These are phyloP conservation scores for Tridacna gigas DNA, from an alignment of 2,888 invertebrate genomes.

Conservation along the genomic window DNA sequence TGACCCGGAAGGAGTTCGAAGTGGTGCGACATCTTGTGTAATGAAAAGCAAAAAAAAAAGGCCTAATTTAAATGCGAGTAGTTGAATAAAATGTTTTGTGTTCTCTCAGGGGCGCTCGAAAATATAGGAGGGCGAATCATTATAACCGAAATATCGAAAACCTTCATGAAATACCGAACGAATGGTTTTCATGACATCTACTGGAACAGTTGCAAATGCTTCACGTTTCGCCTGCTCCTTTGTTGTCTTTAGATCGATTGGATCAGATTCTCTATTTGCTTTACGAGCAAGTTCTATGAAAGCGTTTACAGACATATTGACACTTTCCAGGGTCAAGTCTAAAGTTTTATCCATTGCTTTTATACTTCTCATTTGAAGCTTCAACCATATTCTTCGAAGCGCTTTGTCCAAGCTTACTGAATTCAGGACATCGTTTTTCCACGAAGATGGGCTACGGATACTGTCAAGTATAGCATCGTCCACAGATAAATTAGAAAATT, in stretches of 20 bases:
- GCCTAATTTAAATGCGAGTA: slow-evolving; percentile 13
- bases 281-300: slow-evolving; percentile 48
- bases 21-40: too few relatives aligned
- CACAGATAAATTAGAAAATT: slow-evolving; percentile 21
- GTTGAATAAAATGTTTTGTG: slow-evolving; percentile 1
- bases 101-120: slow-evolving; percentile 14
- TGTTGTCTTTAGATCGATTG: slow-evolving; percentile 34
- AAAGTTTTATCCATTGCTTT: slow-evolving; percentile 27
- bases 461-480: slow-evolving; percentile 53
- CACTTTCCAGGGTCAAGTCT: slow-evolving; percentile 8
- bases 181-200: slow-evolving; percentile 46
- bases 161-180: slow-evolving; percentile 41
- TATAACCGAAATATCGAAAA: slow-evolving; percentile 54
- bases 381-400: slow-evolving; percentile 51
- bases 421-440: slow-evolving; percentile 42
- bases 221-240: slow-evolving; percentile 42
- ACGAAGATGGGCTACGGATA: slow-evolving; percentile 47
- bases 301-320: slow-evolving; percentile 29
- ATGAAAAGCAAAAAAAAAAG: too few relatives aligned
- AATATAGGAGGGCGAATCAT: slow-evolving; percentile 36
- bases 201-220: slow-evolving; percentile 47
- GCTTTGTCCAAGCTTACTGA: slow-evolving; percentile 56
- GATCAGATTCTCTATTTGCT: slow-evolving; percentile 35
- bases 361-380: slow-evolving; percentile 60
- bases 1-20: too few relatives aligned